These are phyloP conservation scores for Hoplostethus mediterraneus DNA, from an alignment of 2,797 vertebrate species.

Conservation along the genomic window DNA sequence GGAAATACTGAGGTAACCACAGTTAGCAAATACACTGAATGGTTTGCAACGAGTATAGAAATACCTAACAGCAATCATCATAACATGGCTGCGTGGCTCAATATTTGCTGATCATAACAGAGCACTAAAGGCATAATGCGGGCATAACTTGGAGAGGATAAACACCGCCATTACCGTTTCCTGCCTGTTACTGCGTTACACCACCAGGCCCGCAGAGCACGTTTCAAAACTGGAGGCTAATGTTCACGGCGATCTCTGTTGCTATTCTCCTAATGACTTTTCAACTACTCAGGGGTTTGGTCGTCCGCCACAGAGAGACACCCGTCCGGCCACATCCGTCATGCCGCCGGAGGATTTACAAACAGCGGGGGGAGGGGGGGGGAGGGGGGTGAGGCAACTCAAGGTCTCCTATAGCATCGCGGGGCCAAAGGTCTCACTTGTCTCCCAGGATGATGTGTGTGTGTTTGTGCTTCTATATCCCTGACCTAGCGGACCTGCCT, in stretches of 20 bases:
- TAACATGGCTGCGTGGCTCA: conserved; percentile 25
- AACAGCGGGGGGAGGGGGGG: background rate
- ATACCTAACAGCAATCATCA: background rate
- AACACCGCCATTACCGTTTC: conserved; percentile 34
- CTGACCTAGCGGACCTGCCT: conserved; percentile 33
- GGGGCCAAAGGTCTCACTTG: conserved; percentile 24
- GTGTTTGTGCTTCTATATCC: conserved; percentile 31
- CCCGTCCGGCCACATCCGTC: conserved; percentile 41
- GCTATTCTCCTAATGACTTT: conserved; percentile 10
- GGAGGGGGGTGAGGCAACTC: background rate
- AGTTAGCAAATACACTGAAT: too few relatives aligned
- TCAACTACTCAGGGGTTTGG: background rate
- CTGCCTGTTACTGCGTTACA: conserved; percentile 36
- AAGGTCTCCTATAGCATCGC: conserved; percentile 8
- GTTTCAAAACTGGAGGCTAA: conserved; percentile 25
- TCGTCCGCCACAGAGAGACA: conserved; percentile 26
- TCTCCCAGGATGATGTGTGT: conserved; percentile 11
- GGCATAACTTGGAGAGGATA: conserved; percentile 10
- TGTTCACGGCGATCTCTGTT: background rate
- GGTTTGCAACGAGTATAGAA: background rate
- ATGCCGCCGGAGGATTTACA: conserved; percentile 33
- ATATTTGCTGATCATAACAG: conserved; percentile 16
- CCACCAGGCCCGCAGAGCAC: conserved; percentile 45
- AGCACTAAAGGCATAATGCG: conserved; percentile 17
- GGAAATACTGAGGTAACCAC: too few relatives aligned